Conservation (phyloP, 2,888 invertebrate species). For the Villa cingulata region DNA sequence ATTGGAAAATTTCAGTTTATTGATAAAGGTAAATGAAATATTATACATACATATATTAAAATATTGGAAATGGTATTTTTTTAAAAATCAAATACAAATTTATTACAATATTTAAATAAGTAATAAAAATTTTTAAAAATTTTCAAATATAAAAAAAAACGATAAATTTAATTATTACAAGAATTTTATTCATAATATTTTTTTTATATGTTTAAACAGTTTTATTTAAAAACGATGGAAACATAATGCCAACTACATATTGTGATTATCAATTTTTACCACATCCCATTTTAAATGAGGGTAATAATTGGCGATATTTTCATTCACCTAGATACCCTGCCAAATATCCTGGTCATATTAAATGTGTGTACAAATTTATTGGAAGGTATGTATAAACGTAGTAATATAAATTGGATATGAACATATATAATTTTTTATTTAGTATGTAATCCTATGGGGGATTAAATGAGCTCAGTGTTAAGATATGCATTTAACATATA, state of each 20-base stretch:
- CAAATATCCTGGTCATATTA: conserved; percentile 81
- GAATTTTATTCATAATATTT: too few species aligned
- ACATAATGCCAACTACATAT: conserved; percentile 59
- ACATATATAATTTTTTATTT: too few species aligned
- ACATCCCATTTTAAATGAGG: conserved; percentile 14
- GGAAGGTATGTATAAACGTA: conserved; percentile 58
- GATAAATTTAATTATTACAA: too few species aligned
- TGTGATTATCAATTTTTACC: conserved; percentile 79
- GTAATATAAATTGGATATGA: too few species aligned
- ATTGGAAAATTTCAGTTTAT: conserved; percentile 29
- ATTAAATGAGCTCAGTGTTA: too few species aligned
- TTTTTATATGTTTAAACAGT: conserved; percentile 41
- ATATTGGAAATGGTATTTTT: not conserved
- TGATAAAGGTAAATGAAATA: conserved; percentile 22
- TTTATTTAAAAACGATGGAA: conserved; percentile 67
- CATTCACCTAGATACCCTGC: conserved; percentile 94
- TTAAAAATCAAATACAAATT: too few species aligned
- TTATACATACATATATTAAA: not conserved
- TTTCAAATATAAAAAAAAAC: too few species aligned
- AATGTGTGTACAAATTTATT: conserved; percentile 78
- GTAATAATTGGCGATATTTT: conserved; percentile 57
- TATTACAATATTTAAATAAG: too few species aligned
- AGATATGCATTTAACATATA: too few species aligned
- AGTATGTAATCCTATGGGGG: too few species aligned
- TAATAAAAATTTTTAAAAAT: too few species aligned